A percentile compares a stretch with the other conserved stretches of the same genome.
Evolutionary conservation across 2,888 invertebrate genomes (phyloP).

Genomic region (Siphlonurus alternatus): DNA sequence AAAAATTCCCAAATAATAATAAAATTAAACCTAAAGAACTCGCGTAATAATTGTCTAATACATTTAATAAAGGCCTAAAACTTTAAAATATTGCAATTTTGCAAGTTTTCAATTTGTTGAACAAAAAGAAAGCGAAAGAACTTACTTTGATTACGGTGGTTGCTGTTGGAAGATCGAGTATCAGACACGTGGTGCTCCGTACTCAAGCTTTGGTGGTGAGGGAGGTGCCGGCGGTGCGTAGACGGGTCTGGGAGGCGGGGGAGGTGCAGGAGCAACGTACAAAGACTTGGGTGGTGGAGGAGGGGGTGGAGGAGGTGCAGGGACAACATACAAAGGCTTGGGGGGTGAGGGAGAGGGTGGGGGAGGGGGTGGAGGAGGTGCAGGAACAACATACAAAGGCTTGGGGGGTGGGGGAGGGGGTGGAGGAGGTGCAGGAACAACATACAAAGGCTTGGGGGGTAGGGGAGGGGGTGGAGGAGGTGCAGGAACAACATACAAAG

Average conservation of each 20-base stretch:
- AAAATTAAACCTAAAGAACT: too few species aligned
- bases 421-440: constrained; percentile 11
- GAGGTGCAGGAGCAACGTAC: neutral
- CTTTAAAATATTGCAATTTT: too few species aligned
- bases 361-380: neutral
- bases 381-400: neutral
- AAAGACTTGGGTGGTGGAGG: neutral
- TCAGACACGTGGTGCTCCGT: constrained; percentile 15
- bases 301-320: neutral
- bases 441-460: neutral
- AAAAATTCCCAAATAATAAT: too few species aligned
- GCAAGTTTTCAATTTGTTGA: too few species aligned
- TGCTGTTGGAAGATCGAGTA: constrained; percentile 11
- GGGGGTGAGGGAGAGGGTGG: constrained; percentile 5
- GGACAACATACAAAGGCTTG: neutral
- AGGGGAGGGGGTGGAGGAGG: constrained; percentile 4
- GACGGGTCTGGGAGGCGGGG: constrained; percentile 9
- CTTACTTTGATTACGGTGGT: too few species aligned
- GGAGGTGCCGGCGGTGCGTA: constrained; percentile 10
- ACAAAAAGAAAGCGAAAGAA: too few species aligned
- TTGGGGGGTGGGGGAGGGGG: constrained; percentile 16
- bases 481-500: constrained; percentile 14
- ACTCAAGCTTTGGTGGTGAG: constrained; percentile 8
- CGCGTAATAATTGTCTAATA: too few species aligned
- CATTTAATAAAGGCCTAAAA: too few species aligned